Evolutionary conservation across 1,140 invertebrate genomes (phyloP).

Genomic region (Metaphire vulgaris): DNA sequence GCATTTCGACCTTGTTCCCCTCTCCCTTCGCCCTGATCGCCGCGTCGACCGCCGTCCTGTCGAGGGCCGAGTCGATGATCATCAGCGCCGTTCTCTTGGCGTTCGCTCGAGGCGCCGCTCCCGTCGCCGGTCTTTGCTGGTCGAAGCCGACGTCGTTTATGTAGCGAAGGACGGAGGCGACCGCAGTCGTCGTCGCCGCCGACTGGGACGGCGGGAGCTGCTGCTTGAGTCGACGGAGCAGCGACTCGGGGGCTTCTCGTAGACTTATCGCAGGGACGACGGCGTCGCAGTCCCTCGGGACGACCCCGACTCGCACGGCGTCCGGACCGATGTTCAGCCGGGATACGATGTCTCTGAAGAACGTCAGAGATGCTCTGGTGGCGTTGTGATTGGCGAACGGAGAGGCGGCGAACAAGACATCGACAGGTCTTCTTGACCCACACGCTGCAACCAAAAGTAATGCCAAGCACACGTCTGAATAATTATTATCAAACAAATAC

Average conservation of each 20-base stretch:
- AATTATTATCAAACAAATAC: too few relatives aligned
- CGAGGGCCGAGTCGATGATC: neutral
- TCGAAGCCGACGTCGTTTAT: neutral
- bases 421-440: neutral
- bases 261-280: slow-evolving; percentile 9
- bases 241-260: neutral
- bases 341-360: neutral
- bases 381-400: neutral
- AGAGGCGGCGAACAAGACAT: neutral
- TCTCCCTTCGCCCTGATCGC: neutral
- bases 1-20: neutral
- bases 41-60: neutral
- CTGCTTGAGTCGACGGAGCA: neutral
- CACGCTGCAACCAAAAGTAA: too few relatives aligned
- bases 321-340: neutral
- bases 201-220: neutral
- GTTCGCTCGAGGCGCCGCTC: neutral
- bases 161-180: neutral
- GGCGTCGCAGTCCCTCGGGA: slow-evolving; percentile 22
- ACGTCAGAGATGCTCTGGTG: neutral
- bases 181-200: too few relatives aligned
- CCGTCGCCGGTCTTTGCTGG: neutral
- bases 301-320: slow-evolving; percentile 11
- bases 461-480: too few relatives aligned
- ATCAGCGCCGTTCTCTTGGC: neutral